Evolutionary conservation across 2,797 vertebrate species (phyloP).

Genomic region (Acanthurus leucopareius): DNA sequence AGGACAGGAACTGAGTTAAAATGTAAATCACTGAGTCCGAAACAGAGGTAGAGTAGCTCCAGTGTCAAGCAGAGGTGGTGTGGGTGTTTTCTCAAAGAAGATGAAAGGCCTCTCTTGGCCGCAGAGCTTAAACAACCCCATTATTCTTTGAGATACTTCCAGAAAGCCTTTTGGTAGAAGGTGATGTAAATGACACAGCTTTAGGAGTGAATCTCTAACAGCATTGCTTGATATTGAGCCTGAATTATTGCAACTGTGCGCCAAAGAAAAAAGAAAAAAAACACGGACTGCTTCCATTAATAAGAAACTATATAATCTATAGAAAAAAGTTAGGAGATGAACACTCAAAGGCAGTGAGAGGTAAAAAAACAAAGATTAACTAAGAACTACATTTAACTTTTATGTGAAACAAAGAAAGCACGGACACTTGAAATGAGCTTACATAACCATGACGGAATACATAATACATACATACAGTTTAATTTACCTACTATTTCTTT

Average conservation of each 20-base stretch:
- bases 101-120: constrained; percentile 62
- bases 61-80: constrained; percentile 61
- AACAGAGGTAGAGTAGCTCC: constrained; percentile 26
- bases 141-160: constrained; percentile 54
- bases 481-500: background rate
- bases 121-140: constrained; percentile 42
- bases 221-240: constrained; percentile 4
- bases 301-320: constrained; percentile 25
- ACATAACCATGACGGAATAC: background rate
- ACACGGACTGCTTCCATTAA: constrained; percentile 45
- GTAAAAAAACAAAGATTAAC: background rate
- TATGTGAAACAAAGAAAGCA: background rate
- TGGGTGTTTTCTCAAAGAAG: constrained; percentile 52
- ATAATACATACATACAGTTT: background rate
- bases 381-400: background rate
- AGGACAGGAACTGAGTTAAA: constrained; percentile 52
- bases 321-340: constrained; percentile 22
- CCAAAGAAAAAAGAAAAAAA: background rate
- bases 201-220: constrained; percentile 20
- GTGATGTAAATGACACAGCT: constrained; percentile 46
- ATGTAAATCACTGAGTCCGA: constrained; percentile 40
- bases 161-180: constrained; percentile 59
- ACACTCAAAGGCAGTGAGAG: constrained; percentile 3
- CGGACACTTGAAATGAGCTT: too few relatives aligned
- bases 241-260: constrained; percentile 41